Evolutionary conservation across 2,113 vertebrate genomes (phyloP).

Genomic region (human (Homo sapiens)): GRCh38 chrY:25952501-25953000

Average conservation of each 20-base stretch:
- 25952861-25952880: too few species aligned
- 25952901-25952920: constrained; percentile 67
- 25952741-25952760: too few species aligned
- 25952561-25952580: not conserved
- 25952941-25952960: too few species aligned
- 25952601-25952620: not conserved
- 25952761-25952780: not conserved
- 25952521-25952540: constrained; percentile 74
- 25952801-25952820: too few species aligned
- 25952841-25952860: too few species aligned
- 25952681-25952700: not conserved
- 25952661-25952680: not conserved
- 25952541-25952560: not conserved
- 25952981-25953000: not conserved
- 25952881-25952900: too few species aligned
- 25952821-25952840: too few species aligned
- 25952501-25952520: constrained; percentile 80
- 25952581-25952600: not conserved
- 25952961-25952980: too few species aligned
- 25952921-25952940: not conserved
- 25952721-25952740: too few species aligned
- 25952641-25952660: too few species aligned
- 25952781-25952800: not conserved
- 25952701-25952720: not conserved
- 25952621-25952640: not conserved